Evolutionary conservation across 2,113 vertebrate genomes (phyloP).

Genomic region (Tetrao urogallus): DNA sequence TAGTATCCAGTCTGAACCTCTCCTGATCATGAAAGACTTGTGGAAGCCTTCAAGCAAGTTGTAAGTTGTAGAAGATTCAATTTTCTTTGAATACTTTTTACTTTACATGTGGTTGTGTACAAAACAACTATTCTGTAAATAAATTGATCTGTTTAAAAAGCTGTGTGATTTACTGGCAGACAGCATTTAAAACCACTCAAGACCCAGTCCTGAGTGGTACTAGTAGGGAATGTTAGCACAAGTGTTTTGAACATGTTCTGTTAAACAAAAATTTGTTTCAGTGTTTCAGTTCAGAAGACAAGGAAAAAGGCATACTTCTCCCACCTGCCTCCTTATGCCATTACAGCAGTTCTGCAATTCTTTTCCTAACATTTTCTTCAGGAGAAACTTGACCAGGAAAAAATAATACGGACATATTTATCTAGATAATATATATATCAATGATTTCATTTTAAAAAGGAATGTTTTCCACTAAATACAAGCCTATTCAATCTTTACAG

Average conservation of each 20-base stretch:
- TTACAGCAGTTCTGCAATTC: neutral
- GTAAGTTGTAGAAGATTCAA: neutral
- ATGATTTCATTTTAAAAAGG: neutral
- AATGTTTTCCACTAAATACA: neutral
- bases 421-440: neutral
- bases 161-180: neutral
- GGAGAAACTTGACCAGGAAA: neutral
- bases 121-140: neutral
- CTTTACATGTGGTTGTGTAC: neutral
- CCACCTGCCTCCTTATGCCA: neutral
- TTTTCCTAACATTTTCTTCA: neutral
- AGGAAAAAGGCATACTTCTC: neutral
- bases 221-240: neutral
- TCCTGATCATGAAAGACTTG: neutral
- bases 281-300: neutral
- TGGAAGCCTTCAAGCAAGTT: neutral
- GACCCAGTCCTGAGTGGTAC: neutral
- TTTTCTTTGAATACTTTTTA: neutral
- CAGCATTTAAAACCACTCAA: neutral
- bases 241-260: neutral
- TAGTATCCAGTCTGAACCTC: neutral
- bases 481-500: neutral
- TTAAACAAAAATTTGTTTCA: neutral
- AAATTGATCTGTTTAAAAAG: neutral
- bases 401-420: neutral